phyloP scores from a whole-genome alignment of 2,888 invertebrate species.

The Caenorhabditis drosophilae region DNA sequence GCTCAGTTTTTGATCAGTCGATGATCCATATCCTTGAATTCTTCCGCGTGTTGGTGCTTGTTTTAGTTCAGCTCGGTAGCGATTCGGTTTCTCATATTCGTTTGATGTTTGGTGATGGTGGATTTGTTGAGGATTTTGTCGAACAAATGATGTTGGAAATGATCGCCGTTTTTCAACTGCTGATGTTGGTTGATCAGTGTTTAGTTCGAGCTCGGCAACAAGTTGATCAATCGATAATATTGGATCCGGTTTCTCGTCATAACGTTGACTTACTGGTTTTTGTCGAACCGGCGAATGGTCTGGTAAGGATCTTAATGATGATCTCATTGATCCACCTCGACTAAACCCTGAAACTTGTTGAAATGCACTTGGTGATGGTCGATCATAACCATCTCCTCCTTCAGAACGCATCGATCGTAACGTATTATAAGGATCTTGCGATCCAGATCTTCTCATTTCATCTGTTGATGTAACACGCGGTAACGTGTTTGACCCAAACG shows the following conservation, averaged over 20 bases:
- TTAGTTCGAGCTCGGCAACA: constrained; percentile 66
- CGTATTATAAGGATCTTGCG: constrained; percentile 60
- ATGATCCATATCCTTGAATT: constrained; percentile 19
- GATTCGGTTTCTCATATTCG: constrained; percentile 38
- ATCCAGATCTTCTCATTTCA: constrained; percentile 28
- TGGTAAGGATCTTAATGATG: constrained; percentile 41
- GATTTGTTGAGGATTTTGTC: constrained; percentile 15
- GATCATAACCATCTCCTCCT: constrained; percentile 25
- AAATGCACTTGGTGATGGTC: constrained; percentile 55
- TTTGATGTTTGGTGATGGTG: constrained; percentile 9
- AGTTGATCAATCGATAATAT: constrained; percentile 63
- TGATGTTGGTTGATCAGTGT: constrained; percentile 51
- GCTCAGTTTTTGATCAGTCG: constrained; percentile 10
- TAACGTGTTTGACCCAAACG: constrained; percentile 19
- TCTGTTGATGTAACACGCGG: constrained; percentile 31
- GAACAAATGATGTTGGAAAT: constrained; percentile 46
- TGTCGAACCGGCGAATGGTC: constrained; percentile 40
- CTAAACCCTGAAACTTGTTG: constrained; percentile 42
- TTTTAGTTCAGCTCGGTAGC: constrained; percentile 23
- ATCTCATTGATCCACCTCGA: constrained; percentile 34
- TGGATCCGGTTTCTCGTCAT: constrained; percentile 43
- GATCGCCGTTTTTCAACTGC: constrained; percentile 51
- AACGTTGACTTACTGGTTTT: not conserved
- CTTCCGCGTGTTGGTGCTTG: constrained; percentile 25
- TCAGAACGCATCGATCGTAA: constrained; percentile 49